A percentile compares a stretch with the other conserved stretches of the same genome.
These are phyloP conservation scores for Cotesia congregata DNA, from an alignment of 2,888 invertebrate species.

Conservation along the genomic window DNA sequence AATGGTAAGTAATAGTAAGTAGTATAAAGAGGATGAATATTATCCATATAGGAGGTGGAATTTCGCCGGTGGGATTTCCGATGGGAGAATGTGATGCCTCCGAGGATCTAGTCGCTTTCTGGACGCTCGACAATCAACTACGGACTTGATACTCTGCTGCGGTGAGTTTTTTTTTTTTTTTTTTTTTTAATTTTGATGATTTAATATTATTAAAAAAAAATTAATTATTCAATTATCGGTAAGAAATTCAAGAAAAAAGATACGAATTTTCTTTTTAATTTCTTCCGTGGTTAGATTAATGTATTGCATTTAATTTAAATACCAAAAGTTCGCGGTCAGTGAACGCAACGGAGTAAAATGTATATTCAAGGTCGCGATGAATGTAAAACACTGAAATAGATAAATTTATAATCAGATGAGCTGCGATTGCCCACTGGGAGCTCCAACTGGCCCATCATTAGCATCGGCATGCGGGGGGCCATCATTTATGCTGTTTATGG, in stretches of 20 bases:
- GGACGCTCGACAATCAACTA: conserved; percentile 60
- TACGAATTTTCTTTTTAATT: neutral
- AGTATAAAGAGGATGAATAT: neutral
- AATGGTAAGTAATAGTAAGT: neutral
- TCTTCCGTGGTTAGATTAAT: neutral
- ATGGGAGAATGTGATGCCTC: conserved; percentile 62
- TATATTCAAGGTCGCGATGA: neutral
- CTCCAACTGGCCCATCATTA: conserved; percentile 85
- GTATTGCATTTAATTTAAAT: conserved; percentile 2
- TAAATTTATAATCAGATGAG: conserved; percentile 55
- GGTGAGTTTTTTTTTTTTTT: too few species aligned
- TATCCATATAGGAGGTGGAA: conserved; percentile 37
- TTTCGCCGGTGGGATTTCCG: conserved; percentile 64
- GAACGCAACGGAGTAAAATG: conserved; percentile 60
- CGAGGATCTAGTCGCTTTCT: conserved; percentile 64
- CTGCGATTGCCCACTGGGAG: conserved; percentile 83
- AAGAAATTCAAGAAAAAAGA: too few species aligned
- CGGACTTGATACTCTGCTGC: conserved; percentile 50
- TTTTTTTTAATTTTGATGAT: too few species aligned
- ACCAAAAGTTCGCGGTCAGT: conserved; percentile 58
- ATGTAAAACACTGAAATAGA: neutral
- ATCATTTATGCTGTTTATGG: conserved; percentile 92
- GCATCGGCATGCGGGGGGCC: conserved; percentile 88
- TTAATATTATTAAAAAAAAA: too few species aligned
- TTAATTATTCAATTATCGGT: neutral